These are phyloP conservation scores for Copidosoma aretas DNA, from an alignment of 2,888 invertebrate species.

Conservation along the genomic window DNA sequence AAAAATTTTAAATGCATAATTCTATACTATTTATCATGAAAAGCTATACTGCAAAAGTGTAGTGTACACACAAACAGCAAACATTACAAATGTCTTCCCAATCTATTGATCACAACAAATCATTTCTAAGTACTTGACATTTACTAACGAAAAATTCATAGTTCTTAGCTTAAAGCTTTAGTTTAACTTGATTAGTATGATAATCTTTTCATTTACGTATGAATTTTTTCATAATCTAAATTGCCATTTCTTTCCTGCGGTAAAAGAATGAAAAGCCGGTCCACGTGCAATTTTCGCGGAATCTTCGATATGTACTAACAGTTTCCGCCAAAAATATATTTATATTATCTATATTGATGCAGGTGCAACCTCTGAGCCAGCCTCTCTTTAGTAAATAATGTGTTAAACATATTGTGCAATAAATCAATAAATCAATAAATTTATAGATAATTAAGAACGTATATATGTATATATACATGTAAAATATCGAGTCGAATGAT, in stretches of 20 bases:
- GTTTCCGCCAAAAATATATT: neutral
- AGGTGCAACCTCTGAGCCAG: constrained; percentile 30
- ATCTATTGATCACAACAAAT: constrained; percentile 12
- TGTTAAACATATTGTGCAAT: constrained; percentile 35
- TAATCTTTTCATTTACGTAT: constrained; percentile 6
- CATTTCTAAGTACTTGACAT: constrained; percentile 5
- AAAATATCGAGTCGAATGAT: constrained; percentile 11
- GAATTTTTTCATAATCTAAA: constrained; percentile 17
- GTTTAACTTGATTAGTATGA: constrained; percentile 4
- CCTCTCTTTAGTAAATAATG: constrained; percentile 28
- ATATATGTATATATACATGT: constrained; percentile 6
- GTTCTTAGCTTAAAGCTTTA: constrained; percentile 12
- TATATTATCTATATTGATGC: constrained; percentile 9
- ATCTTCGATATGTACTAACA: constrained; percentile 7
- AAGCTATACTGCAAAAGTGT: neutral
- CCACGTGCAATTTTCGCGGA: constrained; percentile 33
- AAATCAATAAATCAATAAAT: constrained; percentile 16
- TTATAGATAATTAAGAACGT: constrained; percentile 3
- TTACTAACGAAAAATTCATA: constrained; percentile 10
- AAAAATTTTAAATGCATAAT: neutral
- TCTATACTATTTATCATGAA: neutral
- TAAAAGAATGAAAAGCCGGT: constrained; percentile 5
- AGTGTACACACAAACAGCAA: constrained; percentile 46
- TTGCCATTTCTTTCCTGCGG: constrained; percentile 38
- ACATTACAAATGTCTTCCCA: constrained; percentile 57